phyloP scores from a whole-genome alignment of 2,797 vertebrate species.

The Leptodactylus fallax region DNA sequence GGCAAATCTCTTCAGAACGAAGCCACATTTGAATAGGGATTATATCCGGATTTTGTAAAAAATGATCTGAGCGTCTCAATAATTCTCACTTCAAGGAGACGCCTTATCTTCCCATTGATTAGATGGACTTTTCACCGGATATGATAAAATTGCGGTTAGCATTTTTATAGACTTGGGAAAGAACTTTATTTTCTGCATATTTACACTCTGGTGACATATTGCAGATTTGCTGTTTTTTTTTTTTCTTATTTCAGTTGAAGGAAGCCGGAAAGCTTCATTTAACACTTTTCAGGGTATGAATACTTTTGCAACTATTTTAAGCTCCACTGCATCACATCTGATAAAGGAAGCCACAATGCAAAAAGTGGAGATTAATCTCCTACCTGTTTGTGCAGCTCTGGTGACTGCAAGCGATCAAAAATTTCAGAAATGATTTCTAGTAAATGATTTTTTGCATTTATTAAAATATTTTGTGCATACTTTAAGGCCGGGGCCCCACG shows the following conservation, averaged over 20 bases:
- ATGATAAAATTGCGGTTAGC: constrained; percentile 16
- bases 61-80: constrained; percentile 47
- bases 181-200: neutral
- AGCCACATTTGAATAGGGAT: constrained; percentile 73
- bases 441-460: too few species aligned
- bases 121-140: constrained; percentile 40
- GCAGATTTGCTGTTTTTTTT: neutral
- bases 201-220: neutral
- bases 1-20: constrained; percentile 70
- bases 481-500: too few species aligned
- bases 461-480: too few species aligned
- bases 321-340: too few species aligned
- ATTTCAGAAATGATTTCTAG: too few species aligned
- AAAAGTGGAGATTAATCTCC: too few species aligned
- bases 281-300: neutral
- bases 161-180: constrained; percentile 9
- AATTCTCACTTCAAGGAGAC: constrained; percentile 34
- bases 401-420: neutral
- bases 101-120: constrained; percentile 40
- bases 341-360: too few species aligned
- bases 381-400: too few species aligned
- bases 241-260: neutral
- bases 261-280: neutral
- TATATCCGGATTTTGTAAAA: constrained; percentile 66
- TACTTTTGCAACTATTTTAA: too few species aligned